Base-by-base conservation (phyloP, 2,797 vertebrate genomes). In the Sebastes itinus region DNA sequence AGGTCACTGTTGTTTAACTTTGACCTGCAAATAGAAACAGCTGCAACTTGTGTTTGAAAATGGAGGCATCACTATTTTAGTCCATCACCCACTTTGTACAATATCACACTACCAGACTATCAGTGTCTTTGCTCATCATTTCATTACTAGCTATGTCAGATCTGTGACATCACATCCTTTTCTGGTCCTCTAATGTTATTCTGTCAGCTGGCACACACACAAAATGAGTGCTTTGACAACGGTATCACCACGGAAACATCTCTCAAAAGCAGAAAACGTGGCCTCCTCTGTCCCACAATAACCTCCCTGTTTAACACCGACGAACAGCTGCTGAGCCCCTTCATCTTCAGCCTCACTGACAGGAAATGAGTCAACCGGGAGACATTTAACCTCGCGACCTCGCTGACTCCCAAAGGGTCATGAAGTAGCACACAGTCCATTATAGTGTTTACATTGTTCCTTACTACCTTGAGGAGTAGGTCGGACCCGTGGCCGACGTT, bases 291-390 rank as follows among this genome's bases (percentile, higher is more conserved):
- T 73, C 87, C 76, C 85, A 92, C 92, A 94, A 91, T 88, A 81
- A 80, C 81, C 78, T 88, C 88, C 72, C 86, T 93, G 89, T 91
- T 91, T 69, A 82, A 74, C 78, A 22, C 77, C 27, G 75, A 88
- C 54, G 75, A 92, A 74, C 92, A 94, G 92, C 92, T 93, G 92
- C 83, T 38, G 59, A 83, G 70, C 64, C n/a, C 62, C 78, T 86
- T 80, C 86, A 82, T 88, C 79, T 82, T 69, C 52, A 63, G 35
- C 84, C 46, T 83, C 66, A 23, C 70, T 28, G 81, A 85, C 89
- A 93, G 92, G 92, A 93, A 93, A 91, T 91, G 92, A 92, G 80
- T 87, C 91, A 54, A 84, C 76, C 58, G 71, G 73, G 82, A 87
- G 84, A 83, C 87, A 58, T 93, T 89, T 91, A 83, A 93, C 92